Percentiles rank a stretch among this genome's conserved stretches.
phyloP scores from a whole-genome alignment of 2,113 vertebrate genomes.

The Odocoileus hemionus region DNA sequence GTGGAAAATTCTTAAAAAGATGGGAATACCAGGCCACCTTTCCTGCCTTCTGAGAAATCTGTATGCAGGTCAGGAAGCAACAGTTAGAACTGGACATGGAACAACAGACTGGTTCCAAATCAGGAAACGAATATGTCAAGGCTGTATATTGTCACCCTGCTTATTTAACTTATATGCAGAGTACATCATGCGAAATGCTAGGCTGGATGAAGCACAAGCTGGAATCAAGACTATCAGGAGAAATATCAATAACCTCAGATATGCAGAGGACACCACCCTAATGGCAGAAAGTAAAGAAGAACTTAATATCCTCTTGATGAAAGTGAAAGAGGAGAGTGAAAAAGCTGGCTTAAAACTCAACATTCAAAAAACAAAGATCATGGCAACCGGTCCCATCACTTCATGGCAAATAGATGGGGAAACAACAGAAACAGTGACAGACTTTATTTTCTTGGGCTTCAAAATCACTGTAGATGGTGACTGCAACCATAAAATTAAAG shows the following conservation, averaged over 20 bases:
- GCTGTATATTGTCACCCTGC: background rate
- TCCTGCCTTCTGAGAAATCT: background rate
- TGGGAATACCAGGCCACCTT: background rate
- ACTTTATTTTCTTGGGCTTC: too few species aligned
- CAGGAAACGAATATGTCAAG: background rate
- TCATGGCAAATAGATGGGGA: too few species aligned
- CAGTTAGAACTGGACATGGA: background rate
- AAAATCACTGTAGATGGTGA: too few species aligned
- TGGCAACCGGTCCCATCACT: too few species aligned
- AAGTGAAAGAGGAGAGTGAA: too few species aligned
- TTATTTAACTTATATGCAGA: background rate
- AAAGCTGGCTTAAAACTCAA: too few species aligned
- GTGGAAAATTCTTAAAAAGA: background rate
- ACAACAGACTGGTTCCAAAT: background rate
- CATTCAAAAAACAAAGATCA: too few species aligned
- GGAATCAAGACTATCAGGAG: background rate
- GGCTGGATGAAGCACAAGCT: background rate
- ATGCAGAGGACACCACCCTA: background rate
- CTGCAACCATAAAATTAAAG: too few species aligned
- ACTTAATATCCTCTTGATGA: too few species aligned
- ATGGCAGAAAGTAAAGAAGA: background rate
- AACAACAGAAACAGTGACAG: too few species aligned
- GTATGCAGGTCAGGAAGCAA: background rate
- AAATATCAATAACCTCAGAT: background rate
- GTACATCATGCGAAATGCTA: fast-evolving